phyloP scores from a whole-genome alignment of 53 echinoderm and acorn worm species.

The Pentamera pediparva region DNA sequence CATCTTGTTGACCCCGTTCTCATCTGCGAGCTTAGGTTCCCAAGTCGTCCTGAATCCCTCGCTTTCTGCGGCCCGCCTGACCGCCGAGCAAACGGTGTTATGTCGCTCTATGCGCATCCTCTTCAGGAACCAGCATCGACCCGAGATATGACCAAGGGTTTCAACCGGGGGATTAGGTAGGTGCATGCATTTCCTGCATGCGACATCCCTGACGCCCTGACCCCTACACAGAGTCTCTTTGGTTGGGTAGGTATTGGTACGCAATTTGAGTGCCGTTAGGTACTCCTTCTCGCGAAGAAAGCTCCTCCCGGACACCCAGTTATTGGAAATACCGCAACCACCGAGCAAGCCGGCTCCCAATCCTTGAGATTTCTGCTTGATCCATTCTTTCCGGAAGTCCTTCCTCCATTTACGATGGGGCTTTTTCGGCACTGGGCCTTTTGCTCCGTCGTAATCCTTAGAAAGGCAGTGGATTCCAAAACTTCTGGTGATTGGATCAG shows the following conservation, averaged over 20 bases:
- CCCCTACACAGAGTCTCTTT: background rate
- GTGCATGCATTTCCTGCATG: too few relatives aligned
- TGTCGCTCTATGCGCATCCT: too few relatives aligned
- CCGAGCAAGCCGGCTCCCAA: background rate
- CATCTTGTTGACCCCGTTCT: too few relatives aligned
- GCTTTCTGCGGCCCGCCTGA: background rate
- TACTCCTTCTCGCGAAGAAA: background rate
- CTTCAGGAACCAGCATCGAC: too few relatives aligned
- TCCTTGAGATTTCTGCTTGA: background rate
- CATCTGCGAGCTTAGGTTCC: too few relatives aligned
- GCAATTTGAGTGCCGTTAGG: background rate
- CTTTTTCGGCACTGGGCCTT: too few relatives aligned
- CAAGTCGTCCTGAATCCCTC: too few relatives aligned
- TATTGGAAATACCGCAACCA: background rate
- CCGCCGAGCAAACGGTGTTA: too few relatives aligned
- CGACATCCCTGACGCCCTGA: too few relatives aligned
- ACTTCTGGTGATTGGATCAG: background rate
- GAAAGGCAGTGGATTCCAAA: background rate
- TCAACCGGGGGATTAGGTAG: too few relatives aligned
- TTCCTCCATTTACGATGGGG: background rate
- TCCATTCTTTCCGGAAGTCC: background rate
- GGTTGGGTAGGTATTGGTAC: background rate
- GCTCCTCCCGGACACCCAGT: background rate
- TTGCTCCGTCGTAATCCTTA: too few relatives aligned
- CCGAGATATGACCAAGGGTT: too few relatives aligned